A percentile compares a stretch with the other conserved stretches of the same genome.
These are phyloP conservation scores for Seira musarum DNA, from an alignment of 2,888 invertebrate genomes.

Conservation along the genomic window DNA sequence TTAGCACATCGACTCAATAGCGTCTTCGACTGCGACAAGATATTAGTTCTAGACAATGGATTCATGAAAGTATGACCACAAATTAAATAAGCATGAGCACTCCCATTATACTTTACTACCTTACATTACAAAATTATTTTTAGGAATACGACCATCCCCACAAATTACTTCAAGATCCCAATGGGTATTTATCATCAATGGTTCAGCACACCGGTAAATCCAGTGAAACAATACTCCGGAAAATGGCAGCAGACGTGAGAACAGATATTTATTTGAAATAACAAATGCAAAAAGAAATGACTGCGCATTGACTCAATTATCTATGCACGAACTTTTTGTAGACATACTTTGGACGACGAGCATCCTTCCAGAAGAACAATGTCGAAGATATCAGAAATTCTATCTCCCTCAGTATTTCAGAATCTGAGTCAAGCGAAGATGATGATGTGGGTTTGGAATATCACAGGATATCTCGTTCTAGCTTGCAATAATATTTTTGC, in stretches of 20 bases:
- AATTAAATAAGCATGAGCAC: too few species aligned
- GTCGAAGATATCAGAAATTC: conserved; percentile 39
- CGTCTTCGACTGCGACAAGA: conserved; percentile 91
- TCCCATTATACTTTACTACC: background rate
- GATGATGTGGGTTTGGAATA: background rate
- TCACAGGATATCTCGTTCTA: too few species aligned
- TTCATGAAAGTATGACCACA: conserved; percentile 83
- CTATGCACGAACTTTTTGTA: conserved; percentile 14
- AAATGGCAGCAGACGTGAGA: conserved; percentile 77
- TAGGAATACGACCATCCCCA: conserved; percentile 85
- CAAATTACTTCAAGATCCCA: conserved; percentile 77
- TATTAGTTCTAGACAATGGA: conserved; percentile 88
- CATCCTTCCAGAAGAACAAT: conserved; percentile 47
- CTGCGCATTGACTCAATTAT: background rate
- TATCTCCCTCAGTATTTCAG: conserved; percentile 3
- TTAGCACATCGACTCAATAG: conserved; percentile 80
- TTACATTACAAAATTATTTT: background rate
- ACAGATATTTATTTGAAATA: too few species aligned
- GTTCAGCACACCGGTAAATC: conserved; percentile 81
- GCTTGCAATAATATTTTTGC: too few species aligned
- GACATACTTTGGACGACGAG: conserved; percentile 52
- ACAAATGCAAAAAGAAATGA: background rate
- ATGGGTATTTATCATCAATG: conserved; percentile 79
- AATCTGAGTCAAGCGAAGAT: background rate
- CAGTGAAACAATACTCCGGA: conserved; percentile 78